Percentiles rank a stretch among this genome's conserved stretches.
Conservation (phyloP, 2,113 vertebrate species). For the Sclerurus mexicanus region DNA sequence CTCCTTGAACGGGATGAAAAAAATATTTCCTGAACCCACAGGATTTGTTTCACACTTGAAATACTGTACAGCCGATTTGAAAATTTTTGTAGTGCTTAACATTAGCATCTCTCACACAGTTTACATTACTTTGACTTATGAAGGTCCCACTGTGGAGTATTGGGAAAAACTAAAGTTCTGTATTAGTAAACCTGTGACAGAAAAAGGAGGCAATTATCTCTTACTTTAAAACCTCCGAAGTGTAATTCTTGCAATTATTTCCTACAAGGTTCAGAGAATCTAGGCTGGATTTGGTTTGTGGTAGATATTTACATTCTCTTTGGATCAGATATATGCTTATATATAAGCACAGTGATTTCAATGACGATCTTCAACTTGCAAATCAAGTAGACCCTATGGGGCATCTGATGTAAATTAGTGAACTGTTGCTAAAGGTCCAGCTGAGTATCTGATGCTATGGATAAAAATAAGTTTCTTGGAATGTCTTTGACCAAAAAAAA, state of each 20-base stretch:
- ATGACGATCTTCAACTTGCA: background rate
- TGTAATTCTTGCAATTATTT: slow-evolving; percentile 54
- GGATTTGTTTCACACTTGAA: slow-evolving; percentile 58
- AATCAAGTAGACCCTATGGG: slow-evolving; percentile 12
- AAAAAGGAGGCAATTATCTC: slow-evolving; percentile 50
- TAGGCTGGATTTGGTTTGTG: slow-evolving; percentile 9
- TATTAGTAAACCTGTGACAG: slow-evolving; percentile 37
- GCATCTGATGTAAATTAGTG: background rate
- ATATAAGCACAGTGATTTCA: slow-evolving; percentile 12
- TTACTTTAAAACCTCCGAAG: slow-evolving; percentile 41
- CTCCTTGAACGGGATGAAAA: background rate
- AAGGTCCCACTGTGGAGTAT: slow-evolving; percentile 48
- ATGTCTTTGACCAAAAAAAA: background rate
- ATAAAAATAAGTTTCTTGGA: slow-evolving; percentile 15
- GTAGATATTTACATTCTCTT: slow-evolving; percentile 32
- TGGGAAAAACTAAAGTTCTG: slow-evolving; percentile 37
- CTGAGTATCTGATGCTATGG: background rate
- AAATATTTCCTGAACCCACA: slow-evolving; percentile 42
- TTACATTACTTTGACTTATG: slow-evolving; percentile 59
- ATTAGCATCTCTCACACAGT: slow-evolving; percentile 47
- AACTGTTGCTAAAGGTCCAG: background rate
- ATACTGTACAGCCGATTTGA: slow-evolving; percentile 45
- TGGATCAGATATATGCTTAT: slow-evolving; percentile 7
- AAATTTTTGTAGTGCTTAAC: slow-evolving; percentile 52
- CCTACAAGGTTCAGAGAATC: slow-evolving; percentile 31